Conservation (phyloP, 2,888 invertebrate genomes). For the Caenorhabditis sinica region DNA sequence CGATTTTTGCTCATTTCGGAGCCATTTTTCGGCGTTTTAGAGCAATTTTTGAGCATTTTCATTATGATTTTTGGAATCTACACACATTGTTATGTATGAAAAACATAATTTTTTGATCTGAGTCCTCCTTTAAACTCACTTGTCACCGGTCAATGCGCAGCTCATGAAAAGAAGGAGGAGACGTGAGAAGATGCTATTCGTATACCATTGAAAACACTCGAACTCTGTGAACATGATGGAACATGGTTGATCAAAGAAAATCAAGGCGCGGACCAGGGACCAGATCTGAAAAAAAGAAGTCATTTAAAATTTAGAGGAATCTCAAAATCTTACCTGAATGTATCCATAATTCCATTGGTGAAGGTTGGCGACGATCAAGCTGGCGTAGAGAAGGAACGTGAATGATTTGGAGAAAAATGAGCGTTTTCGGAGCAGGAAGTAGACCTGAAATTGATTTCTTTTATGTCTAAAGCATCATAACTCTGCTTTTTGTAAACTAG, state of each 20-base stretch:
- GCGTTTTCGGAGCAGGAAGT: background rate
- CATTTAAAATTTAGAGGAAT: background rate
- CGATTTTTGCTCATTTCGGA: no score
- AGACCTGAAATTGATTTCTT: background rate
- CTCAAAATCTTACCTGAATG: slow-evolving; percentile 38
- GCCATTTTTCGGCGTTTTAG: no score
- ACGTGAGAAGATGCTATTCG: slow-evolving; percentile 30
- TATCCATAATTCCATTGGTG: slow-evolving; percentile 31
- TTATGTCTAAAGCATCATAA: no score
- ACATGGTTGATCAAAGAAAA: slow-evolving; percentile 32
- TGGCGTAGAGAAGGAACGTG: slow-evolving; percentile 25
- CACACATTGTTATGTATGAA: no score
- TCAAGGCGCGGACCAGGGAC: slow-evolving; percentile 39
- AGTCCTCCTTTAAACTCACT: background rate
- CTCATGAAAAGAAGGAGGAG: slow-evolving; percentile 30
- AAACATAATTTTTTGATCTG: no score
- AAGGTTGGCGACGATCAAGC: slow-evolving; percentile 14
- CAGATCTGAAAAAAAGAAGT: slow-evolving; percentile 26
- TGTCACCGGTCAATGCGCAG: slow-evolving; percentile 34
- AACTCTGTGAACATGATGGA: slow-evolving; percentile 46
- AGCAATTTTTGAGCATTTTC: no score
- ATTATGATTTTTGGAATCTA: no score
- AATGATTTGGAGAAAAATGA: slow-evolving; percentile 12
- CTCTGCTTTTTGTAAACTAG: no score
- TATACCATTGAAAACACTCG: slow-evolving; percentile 35